Evolutionary conservation across 2,797 vertebrate species (phyloP).

Genomic region (Cyprinella venusta): DNA sequence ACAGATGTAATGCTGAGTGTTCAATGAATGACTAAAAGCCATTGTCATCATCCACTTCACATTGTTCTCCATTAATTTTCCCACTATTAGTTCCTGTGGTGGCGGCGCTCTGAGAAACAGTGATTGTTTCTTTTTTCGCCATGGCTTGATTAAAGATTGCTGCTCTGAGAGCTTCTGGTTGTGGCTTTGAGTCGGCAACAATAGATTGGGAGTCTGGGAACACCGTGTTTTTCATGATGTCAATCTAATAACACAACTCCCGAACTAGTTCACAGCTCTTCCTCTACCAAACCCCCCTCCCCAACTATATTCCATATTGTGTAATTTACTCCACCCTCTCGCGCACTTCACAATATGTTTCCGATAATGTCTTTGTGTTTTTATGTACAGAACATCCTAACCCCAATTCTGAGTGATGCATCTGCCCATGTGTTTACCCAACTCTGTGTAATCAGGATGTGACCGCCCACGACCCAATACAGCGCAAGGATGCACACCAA

Average conservation of each 20-base stretch:
- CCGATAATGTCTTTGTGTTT: constrained; percentile 33
- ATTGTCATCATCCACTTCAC: constrained; percentile 11
- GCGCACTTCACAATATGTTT: background rate
- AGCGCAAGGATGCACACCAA: constrained; percentile 33
- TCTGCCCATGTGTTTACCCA: constrained; percentile 48
- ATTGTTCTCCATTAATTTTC: constrained; percentile 37
- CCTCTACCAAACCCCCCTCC: background rate
- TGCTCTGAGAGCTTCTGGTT: constrained; percentile 27
- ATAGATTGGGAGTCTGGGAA: constrained; percentile 33
- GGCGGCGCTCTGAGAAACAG: background rate
- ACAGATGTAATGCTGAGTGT: background rate
- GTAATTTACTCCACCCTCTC: background rate
- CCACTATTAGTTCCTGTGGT: constrained; percentile 21
- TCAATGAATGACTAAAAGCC: constrained; percentile 19
- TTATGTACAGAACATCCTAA: constrained; percentile 58
- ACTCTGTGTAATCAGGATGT: constrained; percentile 51
- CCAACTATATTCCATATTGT: background rate
- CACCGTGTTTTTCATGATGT: constrained; percentile 12
- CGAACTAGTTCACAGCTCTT: background rate
- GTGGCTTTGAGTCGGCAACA: constrained; percentile 24
- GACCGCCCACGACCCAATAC: constrained; percentile 25
- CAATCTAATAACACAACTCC: constrained; percentile 7
- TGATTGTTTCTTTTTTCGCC: background rate
- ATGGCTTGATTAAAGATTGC: constrained; percentile 26
- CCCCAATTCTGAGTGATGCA: constrained; percentile 22